Evolutionary conservation across 2,797 vertebrate genomes (phyloP), one percentile per base, ranked within the genome.

Genomic region (Argyrosomus regius): DNA sequence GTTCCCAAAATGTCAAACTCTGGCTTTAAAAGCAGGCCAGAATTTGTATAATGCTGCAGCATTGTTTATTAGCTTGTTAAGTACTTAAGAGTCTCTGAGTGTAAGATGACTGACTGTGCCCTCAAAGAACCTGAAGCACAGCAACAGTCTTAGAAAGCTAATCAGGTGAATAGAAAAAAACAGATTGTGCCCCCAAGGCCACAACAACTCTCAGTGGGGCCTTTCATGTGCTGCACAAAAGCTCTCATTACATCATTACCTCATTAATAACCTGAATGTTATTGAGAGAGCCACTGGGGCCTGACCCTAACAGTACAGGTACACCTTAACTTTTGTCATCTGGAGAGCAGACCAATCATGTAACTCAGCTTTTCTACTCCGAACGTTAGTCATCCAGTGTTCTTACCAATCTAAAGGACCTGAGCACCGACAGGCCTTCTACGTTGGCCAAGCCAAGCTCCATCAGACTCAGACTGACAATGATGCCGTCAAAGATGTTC

Each of bases 401-500:
- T 90, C 95, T 97, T 95, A 99, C 98, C 98, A 99, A 84, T 93
- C 98, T 90, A 80, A 99, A 99, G 57, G 98, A 99, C 84, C 98
- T 94, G 72, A 99, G 96, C 76, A 99, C 97, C 56, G 98, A 99
- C 71, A 99, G 93, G 77, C 98, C 97, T 91, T 99, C 98, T 4
- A 98, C 97, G 6, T 97, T 98, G 76, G 97, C 94, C 91, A 99
- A 92, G 48, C 97, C 97, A 24, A 99, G 96, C 91, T 99, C 98
- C 96, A 99, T 98, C 92, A 99, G 96, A 89, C 98, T 99, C 85
- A 99, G 96, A 77, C 97, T 98, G 45, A 99, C 98, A 10, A 99
- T 99, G 82, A 99, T 96, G 76, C 96, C 96, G 70, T 99, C 98
- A 85, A 99, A 99, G 90, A 99, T 99, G 94, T 99, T 99, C 98